These are phyloP conservation scores for Emydoidea blandingii DNA, from an alignment of 2,797 vertebrate genomes.

Conservation along the genomic window DNA sequence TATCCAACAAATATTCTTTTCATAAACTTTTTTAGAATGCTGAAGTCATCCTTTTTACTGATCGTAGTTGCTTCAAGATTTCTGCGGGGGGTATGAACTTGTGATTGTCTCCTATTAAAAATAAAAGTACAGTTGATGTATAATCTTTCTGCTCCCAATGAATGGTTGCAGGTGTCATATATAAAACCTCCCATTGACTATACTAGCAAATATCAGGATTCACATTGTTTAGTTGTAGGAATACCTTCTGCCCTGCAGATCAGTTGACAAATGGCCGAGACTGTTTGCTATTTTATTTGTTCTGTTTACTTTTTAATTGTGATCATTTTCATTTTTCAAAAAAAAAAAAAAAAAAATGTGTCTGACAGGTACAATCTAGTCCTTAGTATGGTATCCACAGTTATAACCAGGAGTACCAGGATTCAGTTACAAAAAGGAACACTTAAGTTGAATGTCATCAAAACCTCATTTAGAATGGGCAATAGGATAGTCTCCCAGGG, in stretches of 20 bases:
- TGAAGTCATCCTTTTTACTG: neutral
- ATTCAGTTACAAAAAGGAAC: neutral
- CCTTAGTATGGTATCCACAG: constrained; percentile 10
- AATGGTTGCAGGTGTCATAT: constrained; percentile 34
- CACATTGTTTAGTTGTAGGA: neutral
- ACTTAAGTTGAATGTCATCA: neutral
- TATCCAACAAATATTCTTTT: neutral
- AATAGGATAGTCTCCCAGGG: neutral
- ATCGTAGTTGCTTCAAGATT: neutral
- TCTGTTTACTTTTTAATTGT: neutral
- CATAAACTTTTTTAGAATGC: neutral
- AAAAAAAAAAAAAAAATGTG: neutral
- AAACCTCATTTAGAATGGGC: neutral
- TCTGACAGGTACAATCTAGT: neutral
- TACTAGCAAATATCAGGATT: constrained; percentile 16
- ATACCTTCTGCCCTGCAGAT: neutral
- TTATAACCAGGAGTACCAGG: neutral
- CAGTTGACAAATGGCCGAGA: neutral
- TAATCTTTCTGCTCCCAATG: constrained; percentile 17
- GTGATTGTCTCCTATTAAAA: constrained; percentile 23
- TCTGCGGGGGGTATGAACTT: neutral
- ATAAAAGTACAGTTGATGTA: neutral
- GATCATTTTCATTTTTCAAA: neutral
- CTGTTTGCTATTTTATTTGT: neutral
- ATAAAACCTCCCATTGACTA: constrained; percentile 25